Base-by-base conservation (phyloP, 2,797 vertebrate species). In the Mallotus villosus region DNA sequence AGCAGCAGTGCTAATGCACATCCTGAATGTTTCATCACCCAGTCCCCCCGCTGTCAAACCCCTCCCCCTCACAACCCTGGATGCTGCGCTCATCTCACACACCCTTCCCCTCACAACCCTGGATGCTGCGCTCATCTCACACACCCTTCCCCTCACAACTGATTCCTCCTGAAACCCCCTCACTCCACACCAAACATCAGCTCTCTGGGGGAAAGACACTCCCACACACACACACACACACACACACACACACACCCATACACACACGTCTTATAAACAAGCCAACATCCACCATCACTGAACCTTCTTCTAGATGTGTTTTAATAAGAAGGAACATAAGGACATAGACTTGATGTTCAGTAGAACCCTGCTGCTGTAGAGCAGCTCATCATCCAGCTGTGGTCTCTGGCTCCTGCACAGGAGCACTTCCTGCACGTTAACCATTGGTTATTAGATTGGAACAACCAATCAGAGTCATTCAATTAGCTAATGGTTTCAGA, bases 1-100 rank as follows among this genome's bases (percentile, higher is more conserved):
- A 0, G 41, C 29, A n/a, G 75, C 68, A 55, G n/a, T 60, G 63
- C 57, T 32, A 37, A 75, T 74, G 81, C 25, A 71, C 60, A 66
- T 51, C 5, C 58, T 83, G 71, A 74, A 78, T 83, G 78, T 82
- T 83, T 81, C 41, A 80, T 77, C 62, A 67, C 19, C 1, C 12
- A 0, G 11, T 17, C 14, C 5, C 49, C 5, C 55, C 9, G 8
- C 55, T 19, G n/a, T 21, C 17, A 62, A 62, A 62, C 25, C 60
- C 24, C 27, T 29, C 60, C 60, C 24, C 24, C 24, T 27, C 27
- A n/a, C n/a, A n/a, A n/a, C n/a, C n/a, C n/a, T n/a, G n/a, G n/a
- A n/a, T n/a, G n/a, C n/a, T n/a, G n/a, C n/a, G n/a, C n/a, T n/a
- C n/a, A n/a, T n/a, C 60, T 29, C 46, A 63, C 34, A 51, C 27